Percentiles rank a stretch among this genome's conserved stretches.
phyloP scores from a whole-genome alignment of 2,888 invertebrate species.

The Volucella zonaria region DNA sequence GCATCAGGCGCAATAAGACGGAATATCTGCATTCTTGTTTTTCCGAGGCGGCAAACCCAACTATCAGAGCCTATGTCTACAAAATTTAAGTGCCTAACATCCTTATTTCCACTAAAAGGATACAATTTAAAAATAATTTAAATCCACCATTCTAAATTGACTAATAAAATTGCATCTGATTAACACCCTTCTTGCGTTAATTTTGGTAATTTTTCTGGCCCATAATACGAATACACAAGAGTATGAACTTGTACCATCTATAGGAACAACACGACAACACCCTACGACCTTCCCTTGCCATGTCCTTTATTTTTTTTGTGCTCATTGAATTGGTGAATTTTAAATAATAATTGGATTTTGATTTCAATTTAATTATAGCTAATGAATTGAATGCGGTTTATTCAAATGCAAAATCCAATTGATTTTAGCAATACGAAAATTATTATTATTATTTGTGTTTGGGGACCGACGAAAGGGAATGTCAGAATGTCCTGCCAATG shows the following conservation, averaged over 20 bases:
- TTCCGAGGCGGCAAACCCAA: no score
- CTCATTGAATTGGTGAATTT: constrained; percentile 40
- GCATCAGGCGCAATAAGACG: no score
- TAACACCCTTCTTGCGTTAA: constrained; percentile 43
- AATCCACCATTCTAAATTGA: not conserved
- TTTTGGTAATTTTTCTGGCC: constrained; percentile 15
- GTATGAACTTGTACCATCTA: not conserved
- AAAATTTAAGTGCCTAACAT: no score
- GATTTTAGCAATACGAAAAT: constrained; percentile 44
- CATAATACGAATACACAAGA: constrained; percentile 13
- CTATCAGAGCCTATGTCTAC: no score
- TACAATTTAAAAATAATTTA: no score
- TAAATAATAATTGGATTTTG: constrained; percentile 66
- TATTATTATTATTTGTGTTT: not conserved
- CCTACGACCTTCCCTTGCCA: not conserved
- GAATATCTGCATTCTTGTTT: no score
- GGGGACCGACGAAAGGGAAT: no score
- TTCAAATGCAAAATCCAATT: constrained; percentile 45
- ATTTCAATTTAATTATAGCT: constrained; percentile 65
- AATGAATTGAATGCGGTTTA: constrained; percentile 34
- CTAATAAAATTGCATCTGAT: constrained; percentile 31
- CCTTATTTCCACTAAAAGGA: no score
- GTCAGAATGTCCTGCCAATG: not conserved
- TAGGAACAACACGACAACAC: not conserved
- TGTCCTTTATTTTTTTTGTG: constrained; percentile 1